phyloP scores from a whole-genome alignment of 2,888 invertebrate genomes.

The Chromoteleia sp. region DNA sequence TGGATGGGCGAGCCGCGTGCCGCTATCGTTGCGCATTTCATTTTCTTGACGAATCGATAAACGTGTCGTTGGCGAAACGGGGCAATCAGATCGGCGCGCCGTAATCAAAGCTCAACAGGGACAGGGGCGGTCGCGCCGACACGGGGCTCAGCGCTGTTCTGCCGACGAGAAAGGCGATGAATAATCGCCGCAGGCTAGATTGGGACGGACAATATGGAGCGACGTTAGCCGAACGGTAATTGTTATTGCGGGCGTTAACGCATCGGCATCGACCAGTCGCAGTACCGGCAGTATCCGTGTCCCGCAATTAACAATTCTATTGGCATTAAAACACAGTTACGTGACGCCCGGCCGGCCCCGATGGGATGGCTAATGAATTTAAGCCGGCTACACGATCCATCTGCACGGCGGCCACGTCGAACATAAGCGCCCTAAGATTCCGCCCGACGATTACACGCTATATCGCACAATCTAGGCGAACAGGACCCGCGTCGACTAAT shows the following conservation, averaged over 20 bases:
- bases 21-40: no score
- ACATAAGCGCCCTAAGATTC: slow-evolving; percentile 59
- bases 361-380: slow-evolving; percentile 77
- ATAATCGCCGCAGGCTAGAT: slow-evolving; percentile 52
- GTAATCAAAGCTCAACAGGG: slow-evolving; percentile 48
- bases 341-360: slow-evolving; percentile 67
- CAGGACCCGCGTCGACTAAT: slow-evolving; percentile 43
- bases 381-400: slow-evolving; percentile 72
- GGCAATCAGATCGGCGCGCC: slow-evolving; percentile 44
- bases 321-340: slow-evolving; percentile 71
- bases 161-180: slow-evolving; percentile 54
- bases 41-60: slow-evolving; percentile 45
- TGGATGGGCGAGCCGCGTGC: no score
- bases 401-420: slow-evolving; percentile 56
- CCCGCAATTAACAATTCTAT: slow-evolving; percentile 75
- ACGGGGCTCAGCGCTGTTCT: slow-evolving; percentile 30
- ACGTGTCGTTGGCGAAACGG: slow-evolving; percentile 47
- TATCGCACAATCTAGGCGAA: slow-evolving; percentile 57
- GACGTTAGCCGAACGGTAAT: slow-evolving; percentile 75
- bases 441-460: slow-evolving; percentile 56
- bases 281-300: slow-evolving; percentile 49
- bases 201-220: slow-evolving; percentile 68
- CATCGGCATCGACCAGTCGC: slow-evolving; percentile 65
- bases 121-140: slow-evolving; percentile 7
- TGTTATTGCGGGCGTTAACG: slow-evolving; percentile 76